Evolutionary conservation across 2,113 vertebrate species (phyloP).

Genomic region (Sapajus apella): DNA sequence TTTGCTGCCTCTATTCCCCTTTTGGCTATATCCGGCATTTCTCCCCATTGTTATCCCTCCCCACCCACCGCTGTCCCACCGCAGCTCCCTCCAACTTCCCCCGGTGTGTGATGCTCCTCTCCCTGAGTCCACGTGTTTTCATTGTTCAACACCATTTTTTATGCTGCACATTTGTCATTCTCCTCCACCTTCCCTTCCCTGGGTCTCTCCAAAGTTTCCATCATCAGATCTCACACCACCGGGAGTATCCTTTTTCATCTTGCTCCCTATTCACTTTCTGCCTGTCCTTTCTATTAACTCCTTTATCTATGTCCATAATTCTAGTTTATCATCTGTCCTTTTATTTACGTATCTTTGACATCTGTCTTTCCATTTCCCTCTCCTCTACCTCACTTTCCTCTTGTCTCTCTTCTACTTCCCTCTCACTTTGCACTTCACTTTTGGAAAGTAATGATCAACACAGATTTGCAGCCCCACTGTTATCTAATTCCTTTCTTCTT

Average conservation of each 20-base stretch:
- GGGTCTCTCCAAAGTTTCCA: neutral
- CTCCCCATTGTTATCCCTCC: no score
- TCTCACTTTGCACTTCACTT: neutral
- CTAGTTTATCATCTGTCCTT: neutral
- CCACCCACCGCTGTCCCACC: no score
- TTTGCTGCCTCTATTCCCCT: no score
- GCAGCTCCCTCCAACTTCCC: no score
- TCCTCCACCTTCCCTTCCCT: neutral
- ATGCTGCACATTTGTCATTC: constrained; percentile 53
- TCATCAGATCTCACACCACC: neutral
- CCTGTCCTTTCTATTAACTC: constrained; percentile 40
- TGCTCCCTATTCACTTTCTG: neutral
- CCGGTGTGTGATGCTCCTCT: no score
- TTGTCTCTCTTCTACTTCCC: neutral
- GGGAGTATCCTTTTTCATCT: constrained; percentile 24
- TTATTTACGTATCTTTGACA: neutral
- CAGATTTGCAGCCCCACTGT: neutral
- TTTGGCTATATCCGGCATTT: no score
- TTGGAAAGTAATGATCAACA: neutral
- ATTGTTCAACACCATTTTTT: neutral
- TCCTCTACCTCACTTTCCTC: neutral
- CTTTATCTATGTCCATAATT: neutral
- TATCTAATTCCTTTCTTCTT: neutral
- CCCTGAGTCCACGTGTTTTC: no score
- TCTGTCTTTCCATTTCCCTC: neutral